phyloP scores from a whole-genome alignment of 2,113 vertebrate species.

The Daboia siamensis region DNA sequence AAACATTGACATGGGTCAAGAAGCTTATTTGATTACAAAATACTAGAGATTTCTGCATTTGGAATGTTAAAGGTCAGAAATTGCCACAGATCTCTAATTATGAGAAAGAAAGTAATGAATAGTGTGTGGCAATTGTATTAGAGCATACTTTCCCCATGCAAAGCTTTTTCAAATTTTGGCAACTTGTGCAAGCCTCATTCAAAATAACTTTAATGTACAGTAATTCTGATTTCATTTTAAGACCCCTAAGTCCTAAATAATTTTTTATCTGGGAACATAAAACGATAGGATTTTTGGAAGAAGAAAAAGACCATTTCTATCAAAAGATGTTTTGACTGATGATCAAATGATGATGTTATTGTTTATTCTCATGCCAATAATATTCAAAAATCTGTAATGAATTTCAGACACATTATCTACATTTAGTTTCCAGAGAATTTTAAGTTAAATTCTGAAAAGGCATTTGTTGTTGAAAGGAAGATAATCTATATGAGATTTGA shows the following conservation, averaged over 20 bases:
- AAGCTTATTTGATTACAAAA: not conserved
- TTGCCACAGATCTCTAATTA: not conserved
- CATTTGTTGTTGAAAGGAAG: not conserved
- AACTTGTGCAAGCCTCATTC: not conserved
- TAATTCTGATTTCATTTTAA: not conserved
- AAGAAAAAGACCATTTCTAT: not conserved
- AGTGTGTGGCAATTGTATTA: not conserved
- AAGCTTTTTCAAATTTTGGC: not conserved
- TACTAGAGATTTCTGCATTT: not conserved
- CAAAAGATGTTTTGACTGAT: not conserved
- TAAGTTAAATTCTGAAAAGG: not conserved
- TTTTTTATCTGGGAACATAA: not conserved
- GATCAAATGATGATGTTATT: not conserved
- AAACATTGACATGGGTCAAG: not conserved
- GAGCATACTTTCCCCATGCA: not conserved
- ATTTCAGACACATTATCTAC: not conserved
- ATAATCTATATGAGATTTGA: not conserved
- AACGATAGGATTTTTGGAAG: not conserved
- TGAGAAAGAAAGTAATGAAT: not conserved
- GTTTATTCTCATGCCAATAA: not conserved
- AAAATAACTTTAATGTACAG: not conserved
- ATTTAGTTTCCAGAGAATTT: not conserved
- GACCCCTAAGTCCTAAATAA: not conserved
- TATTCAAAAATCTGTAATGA: not conserved
- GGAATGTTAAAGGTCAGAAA: not conserved